A percentile compares a stretch with the other conserved stretches of the same genome.
Evolutionary conservation across 2,113 vertebrate species (phyloP).

Genomic region (Phycodurus eques): DNA sequence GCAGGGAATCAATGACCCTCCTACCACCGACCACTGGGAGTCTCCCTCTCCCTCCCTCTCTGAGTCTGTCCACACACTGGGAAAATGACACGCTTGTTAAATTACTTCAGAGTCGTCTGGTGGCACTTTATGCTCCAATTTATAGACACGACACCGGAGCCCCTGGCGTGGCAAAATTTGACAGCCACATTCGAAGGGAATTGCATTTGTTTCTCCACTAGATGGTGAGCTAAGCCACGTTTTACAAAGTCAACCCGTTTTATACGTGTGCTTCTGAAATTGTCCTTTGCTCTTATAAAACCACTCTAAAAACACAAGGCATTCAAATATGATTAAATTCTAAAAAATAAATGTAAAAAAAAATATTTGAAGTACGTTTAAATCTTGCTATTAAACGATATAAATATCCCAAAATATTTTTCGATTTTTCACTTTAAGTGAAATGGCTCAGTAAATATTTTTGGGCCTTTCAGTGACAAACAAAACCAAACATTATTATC

Average conservation of each 20-base stretch:
- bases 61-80: background rate
- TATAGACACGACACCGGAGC: background rate
- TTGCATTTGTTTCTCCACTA: background rate
- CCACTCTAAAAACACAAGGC: too few relatives aligned
- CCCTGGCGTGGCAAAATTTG: background rate
- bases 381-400: too few relatives aligned
- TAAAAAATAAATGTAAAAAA: too few relatives aligned
- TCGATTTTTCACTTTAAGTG: too few relatives aligned
- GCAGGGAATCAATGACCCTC: conserved; percentile 38
- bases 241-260: background rate
- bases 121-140: background rate
- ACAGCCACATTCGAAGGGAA: background rate
- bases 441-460: too few relatives aligned
- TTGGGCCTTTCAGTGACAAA: too few relatives aligned
- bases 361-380: too few relatives aligned
- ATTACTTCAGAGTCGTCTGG: background rate
- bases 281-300: too few relatives aligned
- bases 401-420: too few relatives aligned
- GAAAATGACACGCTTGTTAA: background rate
- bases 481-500: too few relatives aligned
- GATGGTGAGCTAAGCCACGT: background rate
- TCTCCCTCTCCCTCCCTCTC: conserved; percentile 13
- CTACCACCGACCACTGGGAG: conserved; percentile 1
- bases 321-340: too few relatives aligned
- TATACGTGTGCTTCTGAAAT: too few relatives aligned